Conservation (phyloP, 2,113 vertebrate genomes). For the Eidolon helvum region DNA sequence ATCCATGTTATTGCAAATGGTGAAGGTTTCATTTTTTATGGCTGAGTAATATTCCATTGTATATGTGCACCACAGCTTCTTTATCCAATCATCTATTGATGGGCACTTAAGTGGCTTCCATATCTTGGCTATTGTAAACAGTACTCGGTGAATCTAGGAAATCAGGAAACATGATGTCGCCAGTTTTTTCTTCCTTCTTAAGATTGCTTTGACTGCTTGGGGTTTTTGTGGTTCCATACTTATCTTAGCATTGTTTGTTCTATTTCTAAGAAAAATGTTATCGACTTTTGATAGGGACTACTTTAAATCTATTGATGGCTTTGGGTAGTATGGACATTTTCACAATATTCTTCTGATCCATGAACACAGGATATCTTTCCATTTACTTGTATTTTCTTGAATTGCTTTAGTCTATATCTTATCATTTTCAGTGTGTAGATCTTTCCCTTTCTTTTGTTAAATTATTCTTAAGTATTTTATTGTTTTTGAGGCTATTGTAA, state of each 20-base stretch:
- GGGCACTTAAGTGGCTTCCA: neutral
- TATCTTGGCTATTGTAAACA: neutral
- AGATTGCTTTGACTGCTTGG: neutral
- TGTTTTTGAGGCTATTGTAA: neutral
- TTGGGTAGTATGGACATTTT: neutral
- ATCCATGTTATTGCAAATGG: neutral
- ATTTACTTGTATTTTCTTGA: neutral
- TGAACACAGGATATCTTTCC: neutral
- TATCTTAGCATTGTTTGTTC: neutral
- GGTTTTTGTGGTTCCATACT: neutral
- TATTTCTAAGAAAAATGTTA: neutral
- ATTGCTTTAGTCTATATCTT: neutral
- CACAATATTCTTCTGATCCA: neutral
- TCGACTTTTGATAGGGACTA: neutral
- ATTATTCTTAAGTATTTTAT: neutral
- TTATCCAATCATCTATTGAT: neutral
- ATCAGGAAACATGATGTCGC: neutral
- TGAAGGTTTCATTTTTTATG: neutral
- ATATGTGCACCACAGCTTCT: neutral
- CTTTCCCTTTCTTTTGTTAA: neutral
- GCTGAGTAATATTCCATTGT: neutral
- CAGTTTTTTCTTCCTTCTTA: neutral
- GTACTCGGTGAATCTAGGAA: neutral
- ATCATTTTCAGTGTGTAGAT: neutral
- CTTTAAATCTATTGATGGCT: neutral